Conservation (phyloP, 2,797 vertebrate species). For the Lates japonicus region DNA sequence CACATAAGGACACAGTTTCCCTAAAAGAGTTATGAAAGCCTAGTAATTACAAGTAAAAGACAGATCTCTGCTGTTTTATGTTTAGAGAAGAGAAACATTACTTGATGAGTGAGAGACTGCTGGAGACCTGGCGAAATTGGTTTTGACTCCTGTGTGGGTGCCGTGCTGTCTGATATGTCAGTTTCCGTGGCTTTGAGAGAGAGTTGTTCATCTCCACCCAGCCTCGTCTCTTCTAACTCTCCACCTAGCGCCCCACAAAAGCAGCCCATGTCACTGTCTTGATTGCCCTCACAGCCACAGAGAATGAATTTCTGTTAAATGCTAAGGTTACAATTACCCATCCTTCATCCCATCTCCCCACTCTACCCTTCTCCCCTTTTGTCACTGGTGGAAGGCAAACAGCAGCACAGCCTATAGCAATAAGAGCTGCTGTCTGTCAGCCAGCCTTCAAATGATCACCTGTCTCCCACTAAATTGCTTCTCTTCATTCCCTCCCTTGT, state of each 20-base stretch:
- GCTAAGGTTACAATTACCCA: conserved; percentile 77
- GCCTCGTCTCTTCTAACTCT: conserved; percentile 45
- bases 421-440: conserved; percentile 81
- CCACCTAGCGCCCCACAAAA: conserved; percentile 40
- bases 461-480: conserved; percentile 84
- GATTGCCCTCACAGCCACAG: conserved; percentile 60
- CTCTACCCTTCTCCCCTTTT: conserved; percentile 52
- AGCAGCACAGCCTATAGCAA: conserved; percentile 75
- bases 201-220: conserved; percentile 57
- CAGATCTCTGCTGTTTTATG: conserved; percentile 46
- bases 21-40: conserved; percentile 48
- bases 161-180: conserved; percentile 61
- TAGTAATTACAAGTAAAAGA: conserved; percentile 52
- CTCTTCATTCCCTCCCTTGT: conserved; percentile 65
- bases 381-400: conserved; percentile 72
- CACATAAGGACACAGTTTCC: conserved; percentile 26
- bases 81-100: conserved; percentile 39
- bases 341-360: conserved; percentile 62
- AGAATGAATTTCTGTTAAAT: conserved; percentile 75
- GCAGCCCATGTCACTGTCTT: conserved; percentile 54
- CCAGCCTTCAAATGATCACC: conserved; percentile 86
- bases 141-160: conserved; percentile 66
- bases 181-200: conserved; percentile 59
- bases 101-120: conserved; percentile 51
- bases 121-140: conserved; percentile 57